phyloP scores from a whole-genome alignment of 2,113 vertebrate genomes.

The Rhynchopsitta pachyrhyncha region DNA sequence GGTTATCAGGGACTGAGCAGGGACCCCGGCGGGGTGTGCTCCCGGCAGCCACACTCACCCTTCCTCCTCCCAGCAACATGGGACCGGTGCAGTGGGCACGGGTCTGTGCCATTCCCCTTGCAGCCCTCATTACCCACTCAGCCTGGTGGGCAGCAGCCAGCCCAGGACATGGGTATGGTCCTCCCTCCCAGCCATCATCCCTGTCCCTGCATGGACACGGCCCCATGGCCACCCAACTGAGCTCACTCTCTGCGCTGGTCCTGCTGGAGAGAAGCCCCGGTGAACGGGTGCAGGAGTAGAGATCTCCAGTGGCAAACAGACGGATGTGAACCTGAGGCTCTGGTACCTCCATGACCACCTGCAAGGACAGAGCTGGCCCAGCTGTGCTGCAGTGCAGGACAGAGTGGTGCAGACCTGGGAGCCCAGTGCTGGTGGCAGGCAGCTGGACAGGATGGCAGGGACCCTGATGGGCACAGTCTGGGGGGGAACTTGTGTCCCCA shows the following conservation, averaged over 20 bases:
- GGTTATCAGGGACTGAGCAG: accelerated
- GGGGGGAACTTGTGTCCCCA: accelerated
- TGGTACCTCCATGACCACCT: background rate
- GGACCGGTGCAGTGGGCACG: background rate
- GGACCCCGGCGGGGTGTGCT: background rate
- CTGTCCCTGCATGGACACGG: background rate
- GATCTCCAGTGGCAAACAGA: background rate
- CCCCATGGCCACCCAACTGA: background rate
- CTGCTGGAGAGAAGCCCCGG: background rate
- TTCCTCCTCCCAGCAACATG: background rate
- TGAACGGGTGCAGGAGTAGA: background rate
- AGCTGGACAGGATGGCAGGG: background rate
- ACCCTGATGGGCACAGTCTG: background rate
- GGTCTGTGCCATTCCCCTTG: accelerated
- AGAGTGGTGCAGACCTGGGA: background rate
- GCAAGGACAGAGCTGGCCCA: background rate
- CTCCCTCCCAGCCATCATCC: background rate
- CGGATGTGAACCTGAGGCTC: background rate
- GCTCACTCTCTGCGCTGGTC: accelerated
- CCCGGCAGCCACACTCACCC: accelerated
- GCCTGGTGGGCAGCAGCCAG: background rate
- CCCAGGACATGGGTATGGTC: accelerated
- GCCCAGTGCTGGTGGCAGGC: background rate
- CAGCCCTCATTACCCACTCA: background rate
- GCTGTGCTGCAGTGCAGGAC: background rate